Base-by-base conservation (phyloP, 2,113 vertebrate species). In the Narcine bancroftii region DNA sequence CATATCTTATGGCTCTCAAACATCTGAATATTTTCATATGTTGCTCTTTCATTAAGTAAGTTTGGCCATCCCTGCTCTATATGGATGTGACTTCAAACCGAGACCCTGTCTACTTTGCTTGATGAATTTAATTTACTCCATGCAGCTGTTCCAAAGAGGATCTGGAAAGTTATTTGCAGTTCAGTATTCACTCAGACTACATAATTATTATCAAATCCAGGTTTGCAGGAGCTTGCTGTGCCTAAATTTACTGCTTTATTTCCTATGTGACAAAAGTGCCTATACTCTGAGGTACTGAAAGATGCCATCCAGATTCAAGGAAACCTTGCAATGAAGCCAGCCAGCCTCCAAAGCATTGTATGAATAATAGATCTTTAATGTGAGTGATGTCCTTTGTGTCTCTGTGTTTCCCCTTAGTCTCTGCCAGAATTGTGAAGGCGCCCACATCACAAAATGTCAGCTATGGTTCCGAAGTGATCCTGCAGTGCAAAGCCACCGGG, bases 351-450 rank as follows among this genome's bases (percentile, higher is more conserved):
- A 36, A 9, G 39, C 24, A 71, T 33, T 66, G 39, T 4, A 29
- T 66, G 63, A 69, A 17, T 39, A 36, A 65, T 36, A 89, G 85
- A 91, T 29, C 66, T 69, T 91, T 66, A 91, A 91, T 1, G 1
- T 39, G 0, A 26, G 26, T 91, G 85, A 11, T 89, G 17, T 50
- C 26, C 10, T 39, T 79, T 75, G 11, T 65, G 3, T 93, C 92
- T 79, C 1, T 94, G 39, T 2, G 92, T 89, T 93, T 94, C 60
- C 94, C 72, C 94, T 81, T 93, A 99, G 99, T 98, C 95, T 98
- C 98, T 94, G 98, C 98, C 92, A 97, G 97, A 94, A 98, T 99
- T 94, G 95, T 99, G 93, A 96, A 96, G 93, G 97, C 97, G 95
- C 98, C 98, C 0, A 97, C 97, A 94, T 98, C 98, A 92, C 97